Evolutionary conservation across 1,140 invertebrate genomes (phyloP).

Genomic region (Drosophila truncata): DNA sequence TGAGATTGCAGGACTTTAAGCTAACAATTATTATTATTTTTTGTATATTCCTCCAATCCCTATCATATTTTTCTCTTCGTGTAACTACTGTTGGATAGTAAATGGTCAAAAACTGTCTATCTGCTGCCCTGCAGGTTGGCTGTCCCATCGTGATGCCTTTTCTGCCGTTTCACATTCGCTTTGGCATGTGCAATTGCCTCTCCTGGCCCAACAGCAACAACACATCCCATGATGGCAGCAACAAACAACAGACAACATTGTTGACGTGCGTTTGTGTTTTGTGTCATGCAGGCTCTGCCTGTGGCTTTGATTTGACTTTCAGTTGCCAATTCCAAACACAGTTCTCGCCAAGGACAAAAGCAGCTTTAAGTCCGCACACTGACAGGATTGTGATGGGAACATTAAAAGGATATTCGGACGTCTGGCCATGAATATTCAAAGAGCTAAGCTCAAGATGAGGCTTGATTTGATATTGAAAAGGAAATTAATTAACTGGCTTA

Average conservation of each 20-base stretch:
- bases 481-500: constrained; percentile 32
- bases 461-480: constrained; percentile 27
- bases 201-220: constrained; percentile 15
- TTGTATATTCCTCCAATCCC: neutral
- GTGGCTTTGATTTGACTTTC: constrained; percentile 75
- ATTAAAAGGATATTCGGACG: constrained; percentile 21
- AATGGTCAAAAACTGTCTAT: constrained; percentile 39
- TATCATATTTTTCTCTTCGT: neutral
- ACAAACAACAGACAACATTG: constrained; percentile 43
- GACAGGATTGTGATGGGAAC: constrained; percentile 22
- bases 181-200: constrained; percentile 51
- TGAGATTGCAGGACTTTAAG: neutral
- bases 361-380: constrained; percentile 29
- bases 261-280: constrained; percentile 58
- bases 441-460: neutral
- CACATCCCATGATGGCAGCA: constrained; percentile 7
- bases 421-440: constrained; percentile 15
- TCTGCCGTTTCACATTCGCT: constrained; percentile 27
- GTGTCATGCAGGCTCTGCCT: constrained; percentile 31
- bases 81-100: constrained; percentile 1
- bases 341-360: constrained; percentile 28
- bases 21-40: neutral
- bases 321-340: constrained; percentile 55
- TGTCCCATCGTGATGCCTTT: constrained; percentile 19
- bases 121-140: constrained; percentile 38